Conservation (phyloP, 2,797 vertebrate species). For the Allobates femoralis region DNA sequence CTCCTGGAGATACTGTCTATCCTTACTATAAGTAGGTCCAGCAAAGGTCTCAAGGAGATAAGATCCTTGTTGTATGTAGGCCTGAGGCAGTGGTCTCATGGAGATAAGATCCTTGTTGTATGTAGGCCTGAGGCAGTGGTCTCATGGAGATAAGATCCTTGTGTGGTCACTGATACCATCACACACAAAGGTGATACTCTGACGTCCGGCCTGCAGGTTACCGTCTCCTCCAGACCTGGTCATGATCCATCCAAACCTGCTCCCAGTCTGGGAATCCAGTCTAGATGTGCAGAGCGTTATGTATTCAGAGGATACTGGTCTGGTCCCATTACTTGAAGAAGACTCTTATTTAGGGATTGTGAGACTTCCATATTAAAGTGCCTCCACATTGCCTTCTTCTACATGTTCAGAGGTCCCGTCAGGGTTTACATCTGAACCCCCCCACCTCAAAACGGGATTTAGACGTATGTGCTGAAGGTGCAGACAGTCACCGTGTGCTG, state of each 20-base stretch:
- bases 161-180: constrained; percentile 22
- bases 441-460: no score
- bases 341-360: background rate
- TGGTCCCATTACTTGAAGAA: background rate
- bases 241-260: constrained; percentile 43
- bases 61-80: background rate
- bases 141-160: constrained; percentile 22
- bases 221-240: background rate
- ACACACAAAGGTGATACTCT: background rate
- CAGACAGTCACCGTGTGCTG: no score
- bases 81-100: constrained; percentile 12
- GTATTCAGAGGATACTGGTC: background rate
- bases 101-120: constrained; percentile 30
- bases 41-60: constrained; percentile 19
- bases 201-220: background rate
- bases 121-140: background rate
- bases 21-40: background rate
- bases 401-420: no score
- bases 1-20: constrained; percentile 28
- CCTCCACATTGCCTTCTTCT: no score
- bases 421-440: no score
- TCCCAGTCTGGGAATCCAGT: constrained; percentile 5
- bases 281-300: background rate
- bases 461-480: no score
- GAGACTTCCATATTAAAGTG: no score